Conservation (phyloP, 2,888 invertebrate genomes). For the Lasioglossum morio region DNA sequence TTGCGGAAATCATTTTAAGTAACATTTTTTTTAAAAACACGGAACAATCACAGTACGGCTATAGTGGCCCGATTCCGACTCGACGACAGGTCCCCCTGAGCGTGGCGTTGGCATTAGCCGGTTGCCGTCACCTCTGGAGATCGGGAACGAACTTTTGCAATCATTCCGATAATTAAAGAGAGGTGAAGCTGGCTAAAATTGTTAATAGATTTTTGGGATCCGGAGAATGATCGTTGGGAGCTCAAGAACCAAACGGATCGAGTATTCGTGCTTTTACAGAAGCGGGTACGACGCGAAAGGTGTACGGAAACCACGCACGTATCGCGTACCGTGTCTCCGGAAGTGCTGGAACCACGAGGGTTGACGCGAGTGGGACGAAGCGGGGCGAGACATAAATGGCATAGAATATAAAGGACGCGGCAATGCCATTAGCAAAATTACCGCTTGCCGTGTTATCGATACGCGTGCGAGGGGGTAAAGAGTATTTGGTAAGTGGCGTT, state of each 20-base stretch:
- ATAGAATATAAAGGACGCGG: constrained; percentile 74
- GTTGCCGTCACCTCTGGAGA: too few relatives aligned
- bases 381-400: constrained; percentile 63
- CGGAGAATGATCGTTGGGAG: background rate
- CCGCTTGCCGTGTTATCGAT: constrained; percentile 81
- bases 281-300: constrained; percentile 16
- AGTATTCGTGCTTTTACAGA: background rate
- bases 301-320: constrained; percentile 18
- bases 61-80: too few relatives aligned
- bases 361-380: constrained; percentile 18
- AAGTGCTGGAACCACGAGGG: constrained; percentile 24
- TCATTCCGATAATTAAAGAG: background rate
- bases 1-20: too few relatives aligned
- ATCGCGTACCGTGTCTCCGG: constrained; percentile 30
- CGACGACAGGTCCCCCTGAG: too few relatives aligned
- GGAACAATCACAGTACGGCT: too few relatives aligned
- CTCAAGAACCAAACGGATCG: background rate
- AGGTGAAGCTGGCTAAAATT: too few relatives aligned
- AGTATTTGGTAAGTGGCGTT: constrained; percentile 37
- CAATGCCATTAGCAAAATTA: constrained; percentile 83
- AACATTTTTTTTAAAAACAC: too few relatives aligned
- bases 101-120: too few relatives aligned
- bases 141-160: background rate
- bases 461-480: constrained; percentile 56
- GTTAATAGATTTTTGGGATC: background rate